Percentiles rank a stretch among this genome's conserved stretches.
phyloP scores from a whole-genome alignment of 1,140 invertebrate genomes.

The Monomorium pharaonis region DNA sequence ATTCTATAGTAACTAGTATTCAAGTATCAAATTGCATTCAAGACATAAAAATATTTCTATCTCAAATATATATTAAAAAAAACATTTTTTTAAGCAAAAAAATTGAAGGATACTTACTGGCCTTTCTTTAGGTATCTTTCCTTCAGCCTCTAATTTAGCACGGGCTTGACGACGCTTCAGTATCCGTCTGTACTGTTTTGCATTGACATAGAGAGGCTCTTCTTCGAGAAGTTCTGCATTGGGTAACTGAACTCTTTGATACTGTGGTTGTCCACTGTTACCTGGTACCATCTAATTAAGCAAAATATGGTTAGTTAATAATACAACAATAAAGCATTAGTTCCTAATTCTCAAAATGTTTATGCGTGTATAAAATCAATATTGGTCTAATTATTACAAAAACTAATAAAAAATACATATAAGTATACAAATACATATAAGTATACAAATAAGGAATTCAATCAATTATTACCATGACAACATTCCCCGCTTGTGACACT shows the following conservation, averaged over 20 bases:
- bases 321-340: neutral
- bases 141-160: constrained; percentile 95
- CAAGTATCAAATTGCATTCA: neutral
- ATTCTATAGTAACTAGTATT: neutral
- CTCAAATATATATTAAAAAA: neutral
- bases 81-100: neutral
- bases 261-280: constrained; percentile 86
- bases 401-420: neutral
- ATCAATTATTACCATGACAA: constrained; percentile 87
- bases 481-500: constrained; percentile 89
- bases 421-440: neutral
- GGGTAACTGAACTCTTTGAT: constrained; percentile 88
- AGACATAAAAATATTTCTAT: neutral
- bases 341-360: neutral
- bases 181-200: constrained; percentile 98
- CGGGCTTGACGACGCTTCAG: constrained; percentile 95
- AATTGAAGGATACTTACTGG: constrained; percentile 86
- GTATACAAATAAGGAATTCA: constrained; percentile 80
- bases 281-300: constrained; percentile 88
- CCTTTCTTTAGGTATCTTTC: constrained; percentile 98
- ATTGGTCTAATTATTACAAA: neutral
- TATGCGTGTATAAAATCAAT: constrained; percentile 2
- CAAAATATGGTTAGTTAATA: neutral
- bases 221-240: constrained; percentile 93
- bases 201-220: constrained; percentile 98